These are phyloP conservation scores for Syngnathus floridae DNA, from an alignment of 2,113 vertebrate genomes.

Conservation along the genomic window DNA sequence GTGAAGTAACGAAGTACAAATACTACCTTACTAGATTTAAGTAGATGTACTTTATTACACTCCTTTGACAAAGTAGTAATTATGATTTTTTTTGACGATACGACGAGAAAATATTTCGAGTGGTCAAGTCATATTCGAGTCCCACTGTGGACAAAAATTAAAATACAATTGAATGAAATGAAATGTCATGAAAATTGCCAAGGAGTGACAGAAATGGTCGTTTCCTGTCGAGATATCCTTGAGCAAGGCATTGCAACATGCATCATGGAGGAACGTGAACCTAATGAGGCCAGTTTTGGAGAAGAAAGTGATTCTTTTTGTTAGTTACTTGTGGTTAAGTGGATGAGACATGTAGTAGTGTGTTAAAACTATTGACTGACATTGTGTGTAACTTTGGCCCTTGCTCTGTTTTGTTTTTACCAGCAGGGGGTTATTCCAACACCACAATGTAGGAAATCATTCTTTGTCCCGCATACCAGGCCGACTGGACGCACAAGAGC, in stretches of 20 bases:
- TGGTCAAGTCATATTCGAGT: neutral
- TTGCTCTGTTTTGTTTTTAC: neutral
- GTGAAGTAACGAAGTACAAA: neutral
- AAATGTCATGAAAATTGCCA: too few species aligned
- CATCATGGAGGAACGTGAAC: neutral
- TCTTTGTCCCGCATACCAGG: conserved; percentile 37
- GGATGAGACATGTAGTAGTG: neutral
- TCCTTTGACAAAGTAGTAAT: too few species aligned
- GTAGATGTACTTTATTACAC: too few species aligned
- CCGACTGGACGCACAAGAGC: conserved; percentile 23
- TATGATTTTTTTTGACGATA: too few species aligned
- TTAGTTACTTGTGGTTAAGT: neutral
- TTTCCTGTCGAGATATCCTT: too few species aligned
- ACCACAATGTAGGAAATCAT: conserved; percentile 12
- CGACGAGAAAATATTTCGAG: neutral
- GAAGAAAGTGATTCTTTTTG: neutral
- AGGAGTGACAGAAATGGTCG: too few species aligned
- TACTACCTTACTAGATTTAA: too few species aligned
- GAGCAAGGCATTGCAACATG: too few species aligned
- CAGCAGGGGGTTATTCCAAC: neutral
- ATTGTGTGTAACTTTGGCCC: neutral
- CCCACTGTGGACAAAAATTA: too few species aligned
- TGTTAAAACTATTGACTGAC: neutral
- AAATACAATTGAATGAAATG: too few species aligned
- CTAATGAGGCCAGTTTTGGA: neutral